Percentiles rank a stretch among this genome's conserved stretches.
These are phyloP conservation scores for Parazoanthus atlanticus DNA, from an alignment of 92 coral and sea anemone species.

Conservation along the genomic window DNA sequence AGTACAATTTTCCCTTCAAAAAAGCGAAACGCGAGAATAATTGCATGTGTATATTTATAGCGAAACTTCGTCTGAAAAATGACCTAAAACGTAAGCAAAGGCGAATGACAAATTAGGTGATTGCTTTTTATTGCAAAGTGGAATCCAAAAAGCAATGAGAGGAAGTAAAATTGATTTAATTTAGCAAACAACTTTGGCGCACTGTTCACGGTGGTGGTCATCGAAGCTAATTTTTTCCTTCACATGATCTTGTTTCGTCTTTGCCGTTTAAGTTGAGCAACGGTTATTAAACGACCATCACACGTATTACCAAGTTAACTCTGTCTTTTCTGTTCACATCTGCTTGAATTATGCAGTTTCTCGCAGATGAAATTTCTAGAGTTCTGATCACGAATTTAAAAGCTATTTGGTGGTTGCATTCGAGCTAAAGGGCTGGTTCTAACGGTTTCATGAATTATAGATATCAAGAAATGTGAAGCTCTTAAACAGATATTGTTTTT, in stretches of 20 bases:
- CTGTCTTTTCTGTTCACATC: not conserved
- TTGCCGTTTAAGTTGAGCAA: not conserved
- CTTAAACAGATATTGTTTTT: not conserved
- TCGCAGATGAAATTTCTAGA: not conserved
- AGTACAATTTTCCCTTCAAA: not conserved
- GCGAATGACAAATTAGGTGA: slow-evolving; percentile 38
- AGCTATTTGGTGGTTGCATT: not conserved
- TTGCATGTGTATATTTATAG: not conserved
- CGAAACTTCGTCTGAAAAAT: slow-evolving; percentile 10
- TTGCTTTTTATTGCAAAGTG: slow-evolving; percentile 23
- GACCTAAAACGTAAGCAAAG: slow-evolving; percentile 36
- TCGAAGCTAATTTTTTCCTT: slow-evolving; percentile 7
- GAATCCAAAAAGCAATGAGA: slow-evolving; percentile 6
- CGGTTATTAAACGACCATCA: not conserved
- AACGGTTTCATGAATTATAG: not conserved
- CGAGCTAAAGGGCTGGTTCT: not conserved
- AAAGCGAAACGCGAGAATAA: not conserved
- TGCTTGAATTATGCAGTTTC: not conserved
- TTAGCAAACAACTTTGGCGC: slow-evolving; percentile 1
- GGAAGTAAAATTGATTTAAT: slow-evolving; percentile 31
- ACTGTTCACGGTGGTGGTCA: not conserved
- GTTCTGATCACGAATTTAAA: not conserved
- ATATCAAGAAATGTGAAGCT: not conserved
- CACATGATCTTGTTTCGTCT: not conserved
- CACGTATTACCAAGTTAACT: not conserved